Base-by-base conservation (phyloP, 2,113 vertebrate genomes). In the Myiozetetes cayanensis region DNA sequence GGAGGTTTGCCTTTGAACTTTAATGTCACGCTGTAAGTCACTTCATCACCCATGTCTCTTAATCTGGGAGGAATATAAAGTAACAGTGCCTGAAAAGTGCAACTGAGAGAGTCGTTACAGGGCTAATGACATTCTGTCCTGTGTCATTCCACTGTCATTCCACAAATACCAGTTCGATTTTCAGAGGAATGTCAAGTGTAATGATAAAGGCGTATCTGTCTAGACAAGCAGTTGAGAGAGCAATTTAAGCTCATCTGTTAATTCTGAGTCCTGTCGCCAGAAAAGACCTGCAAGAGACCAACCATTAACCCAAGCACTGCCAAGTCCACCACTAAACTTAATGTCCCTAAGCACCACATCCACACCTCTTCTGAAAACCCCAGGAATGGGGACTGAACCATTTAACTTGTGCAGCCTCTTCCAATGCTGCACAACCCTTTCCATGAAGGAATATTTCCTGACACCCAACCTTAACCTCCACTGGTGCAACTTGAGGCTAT, bases 181-280 rank as follows among this genome's bases (percentile, higher is more conserved):
- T 80, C 28, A 72, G 46, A 66, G 25, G 65, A 75, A 66, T 58
- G 70, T 63, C 30, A 41, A 27, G n/a, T 21, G 65, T 31, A 65
- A 41, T 90, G 53, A 62, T 68, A 59, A 23, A 58, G 56, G 53
- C 2, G 1, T 44, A 25, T 33, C 67, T 66, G 35, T 58, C 44
- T 74, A 62, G 43, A 41, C 30, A 76, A 33, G 66, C 30, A 84
- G 37, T 41, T 50, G 4, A 66, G 30, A 35, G 41, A 83, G 30
- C 37, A 70, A 12, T 70, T 87, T 44, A 74, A 80, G 50, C 14
- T 89, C 0, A 0, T 92, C 27, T 46, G 30, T 80, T 59, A 63
- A 65, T 68, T 67, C 16, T 31, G 0, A 21, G 28, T 53, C 52
- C 46, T 82, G n/a, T 68, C 0, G 0, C 46, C 75, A 39, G 17